Evolutionary conservation across 2,113 vertebrate genomes (phyloP).

Genomic region (Lampris incognitus): DNA sequence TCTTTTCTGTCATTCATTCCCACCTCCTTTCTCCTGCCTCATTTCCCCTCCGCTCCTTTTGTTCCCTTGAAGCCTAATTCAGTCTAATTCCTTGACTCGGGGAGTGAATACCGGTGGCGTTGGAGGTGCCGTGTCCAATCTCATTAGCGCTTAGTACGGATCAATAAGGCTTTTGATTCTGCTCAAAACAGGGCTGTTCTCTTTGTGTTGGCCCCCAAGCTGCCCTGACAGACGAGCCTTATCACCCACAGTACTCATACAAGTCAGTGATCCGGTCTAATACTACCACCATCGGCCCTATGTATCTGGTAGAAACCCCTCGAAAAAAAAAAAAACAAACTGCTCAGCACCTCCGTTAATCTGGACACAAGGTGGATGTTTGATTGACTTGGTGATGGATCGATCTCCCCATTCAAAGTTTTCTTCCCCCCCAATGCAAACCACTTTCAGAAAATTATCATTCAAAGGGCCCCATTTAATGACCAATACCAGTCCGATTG

Average conservation of each 20-base stretch:
- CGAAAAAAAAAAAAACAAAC: too few species aligned
- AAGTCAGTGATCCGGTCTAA: too few species aligned
- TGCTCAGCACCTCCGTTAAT: too few species aligned
- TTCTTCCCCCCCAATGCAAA: too few species aligned
- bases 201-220: constrained; percentile 20
- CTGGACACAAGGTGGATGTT: too few species aligned
- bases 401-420: too few species aligned
- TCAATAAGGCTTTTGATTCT: constrained; percentile 58
- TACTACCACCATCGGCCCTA: too few species aligned
- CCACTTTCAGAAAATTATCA: too few species aligned
- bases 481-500: too few species aligned
- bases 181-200: constrained; percentile 44
- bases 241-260: constrained; percentile 44
- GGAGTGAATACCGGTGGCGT: constrained; percentile 53
- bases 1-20: constrained; percentile 46
- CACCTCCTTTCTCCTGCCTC: constrained; percentile 34
- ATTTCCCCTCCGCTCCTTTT: constrained; percentile 43
- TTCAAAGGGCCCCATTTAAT: too few species aligned
- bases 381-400: too few species aligned
- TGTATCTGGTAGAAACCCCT: too few species aligned
- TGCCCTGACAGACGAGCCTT: constrained; percentile 39
- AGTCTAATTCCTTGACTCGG: constrained; percentile 67
- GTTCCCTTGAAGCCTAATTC: constrained; percentile 38
- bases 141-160: constrained; percentile 56
- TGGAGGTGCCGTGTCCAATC: constrained; percentile 56